Evolutionary conservation across 2,888 invertebrate genomes (phyloP), one percentile per base, ranked within the genome.

Genomic region (Drosophila eohydei): DNA sequence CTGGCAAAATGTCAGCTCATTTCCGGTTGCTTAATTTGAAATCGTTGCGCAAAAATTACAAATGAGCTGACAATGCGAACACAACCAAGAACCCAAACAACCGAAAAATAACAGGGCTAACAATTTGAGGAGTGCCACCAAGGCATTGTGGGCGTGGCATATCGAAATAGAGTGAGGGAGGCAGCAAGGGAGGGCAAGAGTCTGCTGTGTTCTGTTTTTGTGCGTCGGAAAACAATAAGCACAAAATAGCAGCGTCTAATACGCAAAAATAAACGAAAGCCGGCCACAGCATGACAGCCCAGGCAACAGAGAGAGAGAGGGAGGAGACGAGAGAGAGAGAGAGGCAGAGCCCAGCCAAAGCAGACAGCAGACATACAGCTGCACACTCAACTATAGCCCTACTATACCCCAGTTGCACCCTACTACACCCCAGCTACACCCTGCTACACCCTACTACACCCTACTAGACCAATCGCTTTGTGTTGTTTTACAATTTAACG

Each of bases 1-100:
- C 36, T 51, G 57, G 62, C 41, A 64, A 71, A 81, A 82, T 81
- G 79, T 71, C 76, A 73, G 81, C 90, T 89, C 89, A 90, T 90
- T 90, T 86, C 90, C 90, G 90, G 89, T 79, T 90, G 89, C 90
- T 89, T 89, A 82, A 82, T 90, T 88, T 84, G 78, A 80, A 87
- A 89, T 87, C 78, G 78, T 83, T 65, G 77, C 83, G 76, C 75
- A 78, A 83, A 83, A 86, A 82, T 88, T 83, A 78, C 80, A 87
- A 90, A 88, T 88, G 89, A 83, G 86, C 88, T 83, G 81, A 83
- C 89, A 84, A 87, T 80, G 74, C 78, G 63, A 65, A 62, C 71
- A 71, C 75, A 80, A 88, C 81, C 86, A 75, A 80, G 88, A 80
- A 79, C 71, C 81, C 89, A 86, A 88, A 90, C 89, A 86, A 85